These are phyloP conservation scores for Metopia argyrocephala DNA, from an alignment of 2,888 invertebrate species.

Conservation along the genomic window DNA sequence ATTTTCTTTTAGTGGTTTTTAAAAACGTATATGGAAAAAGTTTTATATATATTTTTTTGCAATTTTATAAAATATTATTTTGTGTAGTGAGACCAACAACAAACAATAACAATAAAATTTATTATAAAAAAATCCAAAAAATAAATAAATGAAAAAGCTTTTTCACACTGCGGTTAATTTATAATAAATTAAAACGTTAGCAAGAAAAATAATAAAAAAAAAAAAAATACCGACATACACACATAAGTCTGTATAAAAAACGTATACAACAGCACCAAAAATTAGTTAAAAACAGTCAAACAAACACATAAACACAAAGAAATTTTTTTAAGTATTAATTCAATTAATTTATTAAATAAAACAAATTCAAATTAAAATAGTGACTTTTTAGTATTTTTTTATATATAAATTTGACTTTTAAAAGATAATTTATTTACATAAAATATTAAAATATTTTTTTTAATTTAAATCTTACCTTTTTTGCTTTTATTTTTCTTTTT, in stretches of 20 bases:
- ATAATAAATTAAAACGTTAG: constrained; percentile 57
- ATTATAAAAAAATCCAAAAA: constrained; percentile 17
- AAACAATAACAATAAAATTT: constrained; percentile 53
- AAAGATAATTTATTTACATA: constrained; percentile 47
- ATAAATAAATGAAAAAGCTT: constrained; percentile 41
- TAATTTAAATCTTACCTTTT: constrained; percentile 50
- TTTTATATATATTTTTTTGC: not conserved
- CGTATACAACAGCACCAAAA: constrained; percentile 24
- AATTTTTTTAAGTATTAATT: constrained; percentile 32
- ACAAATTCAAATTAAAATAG: too few species aligned
- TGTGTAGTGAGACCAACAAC: constrained; percentile 45
- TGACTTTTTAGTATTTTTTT: too few species aligned
- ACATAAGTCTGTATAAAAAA: constrained; percentile 6
- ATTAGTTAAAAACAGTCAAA: constrained; percentile 9
- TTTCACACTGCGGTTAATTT: constrained; percentile 57
- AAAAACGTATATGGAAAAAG: constrained; percentile 23
- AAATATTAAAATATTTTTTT: constrained; percentile 12
- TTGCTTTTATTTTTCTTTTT: not conserved
- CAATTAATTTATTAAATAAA: too few species aligned
- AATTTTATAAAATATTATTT: constrained; percentile 43
- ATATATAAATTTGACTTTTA: constrained; percentile 42
- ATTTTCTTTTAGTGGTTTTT: not conserved
- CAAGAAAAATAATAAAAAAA: constrained; percentile 36
- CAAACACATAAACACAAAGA: too few species aligned
- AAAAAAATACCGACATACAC: too few species aligned